phyloP scores from a whole-genome alignment of 1,140 invertebrate species.

The Copidosoma floridanum region DNA sequence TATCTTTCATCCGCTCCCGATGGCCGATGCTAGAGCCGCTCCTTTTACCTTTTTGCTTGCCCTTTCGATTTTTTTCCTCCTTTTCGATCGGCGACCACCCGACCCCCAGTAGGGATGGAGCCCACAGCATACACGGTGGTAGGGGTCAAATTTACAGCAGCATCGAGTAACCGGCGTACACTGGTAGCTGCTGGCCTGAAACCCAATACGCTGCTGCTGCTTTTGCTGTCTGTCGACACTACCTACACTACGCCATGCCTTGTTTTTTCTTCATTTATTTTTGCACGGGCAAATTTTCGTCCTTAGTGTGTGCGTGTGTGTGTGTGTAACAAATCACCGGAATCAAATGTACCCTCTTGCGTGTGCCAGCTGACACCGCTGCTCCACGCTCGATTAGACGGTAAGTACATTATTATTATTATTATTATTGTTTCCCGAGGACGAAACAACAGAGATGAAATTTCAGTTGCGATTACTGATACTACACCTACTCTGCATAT shows the following conservation, averaged over 20 bases:
- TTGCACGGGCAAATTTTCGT: too few relatives aligned
- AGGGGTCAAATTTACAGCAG: conserved; percentile 45
- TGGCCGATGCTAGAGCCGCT: too few relatives aligned
- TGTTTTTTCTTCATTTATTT: too few relatives aligned
- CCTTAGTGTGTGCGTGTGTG: background rate
- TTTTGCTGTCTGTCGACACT: too few relatives aligned
- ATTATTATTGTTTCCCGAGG: too few relatives aligned
- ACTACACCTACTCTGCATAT: too few relatives aligned
- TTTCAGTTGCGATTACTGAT: too few relatives aligned
- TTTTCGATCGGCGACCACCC: conserved; percentile 22
- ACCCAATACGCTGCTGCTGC: conserved; percentile 33
- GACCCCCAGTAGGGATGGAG: conserved; percentile 36
- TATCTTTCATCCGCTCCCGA: too few relatives aligned
- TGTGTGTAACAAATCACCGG: background rate
- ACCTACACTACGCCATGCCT: too few relatives aligned
- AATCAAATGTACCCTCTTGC: conserved; percentile 21
- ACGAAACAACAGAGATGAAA: too few relatives aligned
- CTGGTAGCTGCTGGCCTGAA: conserved; percentile 47
- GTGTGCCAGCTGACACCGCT: conserved; percentile 47
- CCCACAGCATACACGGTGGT: conserved; percentile 36
- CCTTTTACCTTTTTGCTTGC: conserved; percentile 24
- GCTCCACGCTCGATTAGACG: too few relatives aligned
- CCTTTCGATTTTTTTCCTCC: conserved; percentile 21
- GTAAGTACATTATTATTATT: too few relatives aligned
- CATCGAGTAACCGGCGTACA: conserved; percentile 47